Percentiles rank a stretch among this genome's conserved stretches.
phyloP scores from a whole-genome alignment of 2,113 vertebrate species.

The Butorides virescens region DNA sequence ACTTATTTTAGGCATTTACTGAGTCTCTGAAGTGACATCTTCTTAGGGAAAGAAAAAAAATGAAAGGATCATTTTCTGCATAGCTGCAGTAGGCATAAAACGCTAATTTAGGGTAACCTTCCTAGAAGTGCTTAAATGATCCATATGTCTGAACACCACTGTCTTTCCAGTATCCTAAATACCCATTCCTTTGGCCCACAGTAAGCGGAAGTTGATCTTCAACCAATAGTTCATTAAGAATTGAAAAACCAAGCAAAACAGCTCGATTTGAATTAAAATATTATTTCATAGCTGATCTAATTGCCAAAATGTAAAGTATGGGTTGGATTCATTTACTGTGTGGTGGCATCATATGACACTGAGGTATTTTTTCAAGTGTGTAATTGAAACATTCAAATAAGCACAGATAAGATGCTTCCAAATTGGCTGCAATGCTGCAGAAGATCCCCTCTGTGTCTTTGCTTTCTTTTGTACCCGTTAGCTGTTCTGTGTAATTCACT shows the following conservation, averaged over 20 bases:
- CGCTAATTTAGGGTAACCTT: background rate
- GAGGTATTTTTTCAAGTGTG: conserved; percentile 56
- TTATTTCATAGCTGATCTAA: conserved; percentile 40
- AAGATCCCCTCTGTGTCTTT: background rate
- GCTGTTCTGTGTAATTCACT: conserved; percentile 10
- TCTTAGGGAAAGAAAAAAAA: background rate
- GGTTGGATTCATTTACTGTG: background rate
- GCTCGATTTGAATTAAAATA: conserved; percentile 50
- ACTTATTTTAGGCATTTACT: background rate
- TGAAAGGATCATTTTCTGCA: background rate
- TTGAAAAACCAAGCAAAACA: background rate
- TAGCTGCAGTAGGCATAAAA: background rate
- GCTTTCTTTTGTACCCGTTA: background rate
- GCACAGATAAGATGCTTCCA: conserved; percentile 40
- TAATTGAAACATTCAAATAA: conserved; percentile 60
- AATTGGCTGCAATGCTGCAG: background rate
- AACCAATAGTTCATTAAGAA: background rate
- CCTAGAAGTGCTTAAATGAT: background rate
- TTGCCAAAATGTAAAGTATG: conserved; percentile 24
- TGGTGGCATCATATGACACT: background rate
- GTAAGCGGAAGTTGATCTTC: conserved; percentile 18
- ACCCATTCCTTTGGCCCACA: background rate
- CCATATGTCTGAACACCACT: background rate
- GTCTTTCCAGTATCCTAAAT: background rate
- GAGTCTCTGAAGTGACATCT: background rate